Evolutionary conservation across 2,797 vertebrate species (phyloP).

Genomic region (Chromobotia macracanthus): DNA sequence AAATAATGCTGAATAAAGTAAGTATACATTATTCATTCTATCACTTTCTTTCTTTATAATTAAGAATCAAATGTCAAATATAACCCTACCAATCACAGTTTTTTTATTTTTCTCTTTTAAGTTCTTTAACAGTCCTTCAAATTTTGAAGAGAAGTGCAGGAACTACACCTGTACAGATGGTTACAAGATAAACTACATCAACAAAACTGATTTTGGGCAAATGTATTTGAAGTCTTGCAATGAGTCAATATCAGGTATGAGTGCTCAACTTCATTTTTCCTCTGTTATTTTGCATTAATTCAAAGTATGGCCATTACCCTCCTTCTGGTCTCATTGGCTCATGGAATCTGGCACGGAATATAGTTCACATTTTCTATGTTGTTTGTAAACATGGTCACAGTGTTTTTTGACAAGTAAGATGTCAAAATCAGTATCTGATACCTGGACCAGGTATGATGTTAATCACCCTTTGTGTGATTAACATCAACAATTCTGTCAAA

Average conservation of each 20-base stretch:
- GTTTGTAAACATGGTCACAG: too few relatives aligned
- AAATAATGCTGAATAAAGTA: background rate
- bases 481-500: too few relatives aligned
- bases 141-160: too few relatives aligned
- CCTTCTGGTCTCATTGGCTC: background rate
- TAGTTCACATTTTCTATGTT: too few relatives aligned
- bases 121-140: too few relatives aligned
- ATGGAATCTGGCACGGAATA: too few relatives aligned
- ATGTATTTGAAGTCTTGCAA: constrained; percentile 1
- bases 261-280: background rate
- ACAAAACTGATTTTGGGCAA: background rate
- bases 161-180: background rate
- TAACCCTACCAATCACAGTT: background rate
- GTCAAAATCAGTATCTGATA: too few relatives aligned
- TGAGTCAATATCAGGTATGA: constrained; percentile 4
- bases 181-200: background rate
- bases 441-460: too few relatives aligned
- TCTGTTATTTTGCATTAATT: background rate
- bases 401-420: too few relatives aligned
- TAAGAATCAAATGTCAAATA: background rate
- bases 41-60: background rate
- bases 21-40: constrained; percentile 10
- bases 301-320: background rate
- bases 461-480: too few relatives aligned
- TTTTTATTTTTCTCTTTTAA: background rate